Conservation (phyloP, 1,140 invertebrate genomes). For the Ephestia elutella region DNA sequence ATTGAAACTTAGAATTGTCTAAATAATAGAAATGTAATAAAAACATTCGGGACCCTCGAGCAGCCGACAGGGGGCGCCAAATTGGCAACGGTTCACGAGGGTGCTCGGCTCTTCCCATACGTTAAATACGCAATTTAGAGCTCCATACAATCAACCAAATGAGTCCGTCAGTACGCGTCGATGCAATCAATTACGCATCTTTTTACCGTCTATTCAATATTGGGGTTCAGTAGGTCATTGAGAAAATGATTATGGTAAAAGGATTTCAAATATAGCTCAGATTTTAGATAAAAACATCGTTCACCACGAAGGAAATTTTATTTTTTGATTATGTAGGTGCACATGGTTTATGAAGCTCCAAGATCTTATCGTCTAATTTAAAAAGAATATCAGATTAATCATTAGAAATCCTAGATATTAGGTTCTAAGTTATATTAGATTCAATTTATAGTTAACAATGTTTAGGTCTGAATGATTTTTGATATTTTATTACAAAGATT, state of each 20-base stretch:
- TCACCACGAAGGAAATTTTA: no score
- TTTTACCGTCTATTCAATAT: constrained; percentile 40
- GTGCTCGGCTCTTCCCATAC: constrained; percentile 49
- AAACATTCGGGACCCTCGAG: constrained; percentile 37
- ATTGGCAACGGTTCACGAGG: constrained; percentile 67
- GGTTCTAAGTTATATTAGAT: no score
- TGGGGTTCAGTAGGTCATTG: constrained; percentile 47
- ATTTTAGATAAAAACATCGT: no score
- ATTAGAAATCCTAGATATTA: no score
- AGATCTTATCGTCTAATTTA: no score
- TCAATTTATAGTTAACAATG: no score
- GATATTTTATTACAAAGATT: no score
- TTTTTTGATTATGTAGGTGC: no score
- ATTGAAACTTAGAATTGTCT: constrained; percentile 25
- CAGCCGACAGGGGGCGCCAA: constrained; percentile 43
- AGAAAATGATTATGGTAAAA: not conserved
- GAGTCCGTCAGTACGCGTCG: constrained; percentile 44
- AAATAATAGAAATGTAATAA: constrained; percentile 53
- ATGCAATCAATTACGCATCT: constrained; percentile 68
- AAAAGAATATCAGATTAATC: no score
- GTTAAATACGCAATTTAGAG: constrained; percentile 68
- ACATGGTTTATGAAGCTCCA: no score
- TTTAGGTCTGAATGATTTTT: no score
- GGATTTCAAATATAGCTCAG: no score
- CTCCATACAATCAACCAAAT: constrained; percentile 68